Evolutionary conservation across 1,140 invertebrate species (phyloP).

Genomic region (Chymomyza costata): DNA sequence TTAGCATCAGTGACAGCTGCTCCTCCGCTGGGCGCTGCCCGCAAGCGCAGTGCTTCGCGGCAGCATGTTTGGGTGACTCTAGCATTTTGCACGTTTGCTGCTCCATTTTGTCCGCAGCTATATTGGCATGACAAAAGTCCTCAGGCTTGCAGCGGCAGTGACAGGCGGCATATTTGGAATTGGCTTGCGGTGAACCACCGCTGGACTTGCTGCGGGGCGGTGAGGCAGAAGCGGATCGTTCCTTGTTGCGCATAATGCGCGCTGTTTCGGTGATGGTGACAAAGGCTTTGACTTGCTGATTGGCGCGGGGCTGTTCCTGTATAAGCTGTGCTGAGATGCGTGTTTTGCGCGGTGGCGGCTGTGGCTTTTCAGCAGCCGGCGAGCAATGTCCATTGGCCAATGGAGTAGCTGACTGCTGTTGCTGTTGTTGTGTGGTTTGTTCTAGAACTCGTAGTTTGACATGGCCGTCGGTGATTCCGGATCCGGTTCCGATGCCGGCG

Average conservation of each 20-base stretch:
- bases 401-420: conserved; percentile 16
- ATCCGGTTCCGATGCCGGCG: conserved; percentile 13
- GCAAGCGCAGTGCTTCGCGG: conserved; percentile 26
- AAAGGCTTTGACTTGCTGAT: conserved; percentile 48
- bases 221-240: conserved; percentile 15
- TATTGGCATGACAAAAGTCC: conserved; percentile 58
- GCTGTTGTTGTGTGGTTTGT: conserved; percentile 13
- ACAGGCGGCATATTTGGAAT: conserved; percentile 56
- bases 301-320: conserved; percentile 39
- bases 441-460: conserved; percentile 63
- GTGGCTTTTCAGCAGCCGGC: conserved; percentile 19
- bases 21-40: conserved; percentile 75
- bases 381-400: conserved; percentile 35
- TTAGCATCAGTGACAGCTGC: conserved; percentile 79
- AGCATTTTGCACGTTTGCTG: conserved; percentile 70
- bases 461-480: conserved; percentile 5
- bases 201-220: background rate
- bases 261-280: conserved; percentile 58
- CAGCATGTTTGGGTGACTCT: conserved; percentile 58
- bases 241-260: conserved; percentile 42
- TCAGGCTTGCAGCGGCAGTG: conserved; percentile 66
- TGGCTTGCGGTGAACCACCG: conserved; percentile 36
- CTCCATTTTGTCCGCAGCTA: conserved; percentile 61
- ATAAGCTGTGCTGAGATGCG: conserved; percentile 45
- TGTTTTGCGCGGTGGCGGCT: conserved; percentile 50